These are phyloP conservation scores for Centruroides sculpturatus DNA, from an alignment of 1,140 invertebrate genomes.

Conservation along the genomic window DNA sequence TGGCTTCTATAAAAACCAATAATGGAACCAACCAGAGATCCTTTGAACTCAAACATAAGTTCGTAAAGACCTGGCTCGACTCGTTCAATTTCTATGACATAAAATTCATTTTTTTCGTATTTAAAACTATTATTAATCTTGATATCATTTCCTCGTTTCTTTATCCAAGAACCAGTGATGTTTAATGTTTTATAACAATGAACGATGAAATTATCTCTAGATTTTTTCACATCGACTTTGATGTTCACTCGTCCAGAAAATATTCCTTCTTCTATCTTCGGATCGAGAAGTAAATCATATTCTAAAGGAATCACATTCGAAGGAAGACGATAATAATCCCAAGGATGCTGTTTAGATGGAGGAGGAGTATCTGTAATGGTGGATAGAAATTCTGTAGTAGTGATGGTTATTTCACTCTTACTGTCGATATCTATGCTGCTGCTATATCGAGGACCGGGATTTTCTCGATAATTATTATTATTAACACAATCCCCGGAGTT, in stretches of 20 bases:
- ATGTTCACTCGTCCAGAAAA: slow-evolving; percentile 59
- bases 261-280: slow-evolving; percentile 48
- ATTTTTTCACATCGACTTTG: slow-evolving; percentile 39
- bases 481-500: too few relatives aligned
- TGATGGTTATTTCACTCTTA: too few relatives aligned
- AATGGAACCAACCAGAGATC: slow-evolving; percentile 45
- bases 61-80: slow-evolving; percentile 24
- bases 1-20: slow-evolving; percentile 63
- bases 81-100: slow-evolving; percentile 40
- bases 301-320: slow-evolving; percentile 46
- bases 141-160: slow-evolving; percentile 16
- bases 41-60: slow-evolving; percentile 40
- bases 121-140: slow-evolving; percentile 29
- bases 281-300: slow-evolving; percentile 58
- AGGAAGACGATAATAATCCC: slow-evolving; percentile 39
- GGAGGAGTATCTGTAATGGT: too few relatives aligned
- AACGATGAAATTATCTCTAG: slow-evolving; percentile 46
- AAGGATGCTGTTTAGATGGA: slow-evolving; percentile 18
- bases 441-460: too few relatives aligned
- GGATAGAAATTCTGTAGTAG: too few relatives aligned
- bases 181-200: slow-evolving; percentile 34
- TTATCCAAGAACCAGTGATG: not conserved
- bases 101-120: slow-evolving; percentile 45
- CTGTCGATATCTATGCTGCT: too few relatives aligned
- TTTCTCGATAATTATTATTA: too few relatives aligned